Base-by-base conservation (phyloP, 2,797 vertebrate genomes). In the Cheirogaleus major region DNA sequence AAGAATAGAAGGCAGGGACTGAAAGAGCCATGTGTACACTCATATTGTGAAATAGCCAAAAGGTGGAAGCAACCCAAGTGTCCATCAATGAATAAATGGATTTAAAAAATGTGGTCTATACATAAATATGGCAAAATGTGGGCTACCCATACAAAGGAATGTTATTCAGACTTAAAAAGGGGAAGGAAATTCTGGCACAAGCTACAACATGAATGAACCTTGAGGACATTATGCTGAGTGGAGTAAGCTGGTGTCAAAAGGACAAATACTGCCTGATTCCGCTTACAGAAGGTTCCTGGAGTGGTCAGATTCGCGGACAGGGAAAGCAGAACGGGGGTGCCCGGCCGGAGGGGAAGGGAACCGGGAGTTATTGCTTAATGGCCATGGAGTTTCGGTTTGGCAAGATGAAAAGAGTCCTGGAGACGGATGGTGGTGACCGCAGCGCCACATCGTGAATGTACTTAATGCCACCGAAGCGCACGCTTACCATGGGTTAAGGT, bases 401-500 rank as follows among this genome's bases (percentile, higher is more conserved):
- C 55, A 7, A 48, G 12, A 13, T 18, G 4, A 7, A 50, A 25
- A 32, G 57, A 22, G 8, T n/a, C n/a, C 35, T 25, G 50, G 18
- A 52, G 59, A 22, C 0, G 23, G 41, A 8, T 3, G 12, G 35
- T 41, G 52, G 13, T 4, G 5, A 10, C 38, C 13, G 9, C 20
- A 59, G 43, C 8, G 17, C 61, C 38, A 25, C 27, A 10, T 4
- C 5, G 23, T 35, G 9, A 30, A 59, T 27, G 41, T 18, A 67
- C 25, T 57, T 23, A 48, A 32, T 15, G 22, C 20, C n/a, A 70
- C 10, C 1, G 0, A 70, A 38, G 2, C 0, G 2, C 4, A 79
- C 6, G 13, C 52, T 70, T 78, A 9, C 59, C 48, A 76, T 61
- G 10, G 13, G 41, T 30, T 35, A 27, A 22, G 35, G 50, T 18